Percentiles rank a stretch among this genome's conserved stretches.
Conservation (phyloP, 2,113 vertebrate genomes). For the Eptesicus fuscus region DNA sequence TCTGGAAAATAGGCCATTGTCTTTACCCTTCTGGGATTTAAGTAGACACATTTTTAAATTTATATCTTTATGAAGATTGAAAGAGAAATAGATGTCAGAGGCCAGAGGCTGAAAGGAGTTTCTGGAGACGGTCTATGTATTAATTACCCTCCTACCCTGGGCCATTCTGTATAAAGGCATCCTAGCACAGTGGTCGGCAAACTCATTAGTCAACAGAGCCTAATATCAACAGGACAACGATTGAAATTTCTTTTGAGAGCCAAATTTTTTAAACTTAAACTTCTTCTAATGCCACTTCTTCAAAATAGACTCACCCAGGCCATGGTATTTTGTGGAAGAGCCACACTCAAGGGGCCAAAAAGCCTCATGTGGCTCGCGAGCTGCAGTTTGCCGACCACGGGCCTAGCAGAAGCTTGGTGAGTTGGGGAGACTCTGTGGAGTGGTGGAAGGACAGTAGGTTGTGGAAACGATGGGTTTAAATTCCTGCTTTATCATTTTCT, state of each 20-base stretch:
- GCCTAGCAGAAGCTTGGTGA: not conserved
- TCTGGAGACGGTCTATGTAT: accelerated
- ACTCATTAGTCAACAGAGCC: no score
- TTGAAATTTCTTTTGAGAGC: no score
- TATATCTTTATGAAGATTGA: not conserved
- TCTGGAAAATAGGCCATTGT: not conserved
- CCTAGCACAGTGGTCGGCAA: not conserved
- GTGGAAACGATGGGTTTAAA: not conserved
- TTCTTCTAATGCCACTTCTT: no score
- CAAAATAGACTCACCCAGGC: no score
- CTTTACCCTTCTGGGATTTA: not conserved
- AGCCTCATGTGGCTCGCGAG: no score
- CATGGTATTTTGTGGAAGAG: no score
- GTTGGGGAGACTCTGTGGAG: not conserved
- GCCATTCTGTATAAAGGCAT: not conserved
- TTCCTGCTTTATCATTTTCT: not conserved
- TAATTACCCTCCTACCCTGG: accelerated
- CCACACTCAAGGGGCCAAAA: no score
- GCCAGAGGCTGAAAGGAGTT: not conserved
- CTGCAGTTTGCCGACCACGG: no score
- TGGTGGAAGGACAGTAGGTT: not conserved
- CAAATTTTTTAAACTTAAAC: no score
- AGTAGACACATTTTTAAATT: slow-evolving; percentile 4
- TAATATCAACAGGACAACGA: no score
- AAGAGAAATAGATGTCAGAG: not conserved